Evolutionary conservation across 2,797 vertebrate species (phyloP).

Genomic region (Otus scops): DNA sequence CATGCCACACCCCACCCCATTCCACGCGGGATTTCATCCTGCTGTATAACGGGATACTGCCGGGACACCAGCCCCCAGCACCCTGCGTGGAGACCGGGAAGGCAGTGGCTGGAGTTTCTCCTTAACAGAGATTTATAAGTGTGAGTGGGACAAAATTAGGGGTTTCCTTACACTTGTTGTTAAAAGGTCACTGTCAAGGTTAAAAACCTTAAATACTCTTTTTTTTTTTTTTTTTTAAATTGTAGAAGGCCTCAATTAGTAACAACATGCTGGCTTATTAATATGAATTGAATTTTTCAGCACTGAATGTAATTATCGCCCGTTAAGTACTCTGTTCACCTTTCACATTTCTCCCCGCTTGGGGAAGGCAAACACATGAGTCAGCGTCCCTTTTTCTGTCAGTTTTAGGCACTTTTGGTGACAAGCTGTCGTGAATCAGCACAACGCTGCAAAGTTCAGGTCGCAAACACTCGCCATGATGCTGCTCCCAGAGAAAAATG

Average conservation of each 20-base stretch:
- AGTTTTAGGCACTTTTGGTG: slow-evolving; percentile 18
- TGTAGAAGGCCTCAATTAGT: neutral
- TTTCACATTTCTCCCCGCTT: slow-evolving; percentile 31
- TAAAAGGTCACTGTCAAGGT: slow-evolving; percentile 25
- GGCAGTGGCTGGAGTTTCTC: neutral
- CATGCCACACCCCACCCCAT: neutral
- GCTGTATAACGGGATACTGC: fast-evolving
- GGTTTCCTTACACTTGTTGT: slow-evolving; percentile 22
- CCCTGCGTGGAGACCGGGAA: neutral
- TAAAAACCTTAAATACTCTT: neutral
- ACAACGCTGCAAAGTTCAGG: slow-evolving; percentile 39
- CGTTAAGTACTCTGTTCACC: slow-evolving; percentile 49
- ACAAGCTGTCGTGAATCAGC: slow-evolving; percentile 48
- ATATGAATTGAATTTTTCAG: slow-evolving; percentile 10
- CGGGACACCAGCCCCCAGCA: neutral
- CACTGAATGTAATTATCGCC: slow-evolving; percentile 26
- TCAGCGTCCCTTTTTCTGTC: slow-evolving; percentile 50
- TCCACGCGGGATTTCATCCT: neutral
- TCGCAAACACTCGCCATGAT: neutral
- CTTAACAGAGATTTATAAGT: slow-evolving; percentile 20
- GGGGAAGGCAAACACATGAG: slow-evolving; percentile 59
- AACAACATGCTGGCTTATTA: neutral
- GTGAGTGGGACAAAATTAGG: slow-evolving; percentile 37
- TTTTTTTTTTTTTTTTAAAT: neutral
- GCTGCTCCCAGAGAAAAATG: neutral